phyloP scores from a whole-genome alignment of 2,888 invertebrate species.

The Nebria salina region DNA sequence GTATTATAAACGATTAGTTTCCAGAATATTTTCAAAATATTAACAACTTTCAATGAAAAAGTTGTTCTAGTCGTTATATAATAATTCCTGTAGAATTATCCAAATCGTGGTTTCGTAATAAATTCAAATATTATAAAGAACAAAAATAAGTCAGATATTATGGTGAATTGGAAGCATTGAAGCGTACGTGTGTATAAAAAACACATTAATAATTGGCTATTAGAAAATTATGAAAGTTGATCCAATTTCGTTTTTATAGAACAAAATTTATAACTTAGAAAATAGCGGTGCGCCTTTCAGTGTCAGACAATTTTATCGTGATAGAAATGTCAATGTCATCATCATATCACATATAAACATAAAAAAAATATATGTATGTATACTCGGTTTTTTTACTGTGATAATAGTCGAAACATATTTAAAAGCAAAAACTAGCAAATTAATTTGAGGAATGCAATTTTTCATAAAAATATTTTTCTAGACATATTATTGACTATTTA shows the following conservation, averaged over 20 bases:
- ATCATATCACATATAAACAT: neutral
- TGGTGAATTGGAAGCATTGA: neutral
- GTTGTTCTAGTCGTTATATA: too few species aligned
- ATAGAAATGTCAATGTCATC: neutral
- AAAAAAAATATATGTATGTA: neutral
- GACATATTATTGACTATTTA: too few species aligned
- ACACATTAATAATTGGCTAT: neutral
- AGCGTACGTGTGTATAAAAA: neutral
- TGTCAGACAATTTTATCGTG: neutral
- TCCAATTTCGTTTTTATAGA: neutral
- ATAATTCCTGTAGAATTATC: too few species aligned
- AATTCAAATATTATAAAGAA: too few species aligned
- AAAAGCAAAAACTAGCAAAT: neutral
- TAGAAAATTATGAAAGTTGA: constrained; percentile 1
- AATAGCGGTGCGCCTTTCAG: neutral
- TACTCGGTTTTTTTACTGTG: neutral
- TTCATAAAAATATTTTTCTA: neutral
- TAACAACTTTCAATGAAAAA: too few species aligned
- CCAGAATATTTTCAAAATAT: too few species aligned
- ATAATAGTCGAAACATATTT: neutral
- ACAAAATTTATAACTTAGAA: neutral
- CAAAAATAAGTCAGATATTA: too few species aligned
- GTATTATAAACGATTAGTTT: too few species aligned
- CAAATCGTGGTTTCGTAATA: too few species aligned
- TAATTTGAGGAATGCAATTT: neutral